Base-by-base conservation (phyloP, 2,113 vertebrate species). In the Stigmatopora nigra region DNA sequence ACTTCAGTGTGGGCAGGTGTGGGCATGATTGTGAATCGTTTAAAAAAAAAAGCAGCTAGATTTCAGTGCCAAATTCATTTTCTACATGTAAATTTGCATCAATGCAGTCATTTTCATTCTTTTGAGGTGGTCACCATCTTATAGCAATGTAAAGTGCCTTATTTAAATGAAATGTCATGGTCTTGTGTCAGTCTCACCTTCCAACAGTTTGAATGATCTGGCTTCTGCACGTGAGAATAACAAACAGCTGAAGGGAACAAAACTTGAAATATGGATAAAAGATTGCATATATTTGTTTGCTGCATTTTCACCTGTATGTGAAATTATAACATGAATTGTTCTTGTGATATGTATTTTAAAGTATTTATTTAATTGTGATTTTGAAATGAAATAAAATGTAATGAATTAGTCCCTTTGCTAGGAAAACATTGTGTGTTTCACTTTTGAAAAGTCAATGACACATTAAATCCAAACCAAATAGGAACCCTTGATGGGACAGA, bases 161-260 rank as follows among this genome's bases (percentile, higher is more conserved):
- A 12, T 49, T 49, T 49, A 6, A 49, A 49, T 49, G 11, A 6
- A 49, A 15, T 17, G 5, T 53, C 2, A 41, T 22, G 51, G 10
- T 22, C 20, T 53, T 53, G n/a, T 10, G 5, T 20, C 10, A 20
- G 48, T 20, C 12, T 53, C 25, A n/a, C 4, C 49, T 52, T 2
- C 49, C 17, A 17, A n/a, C 49, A 53, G 51, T 8, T 8, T 53
- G 7, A 53, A 9, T 19, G 51, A 20, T 82, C 65, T 56, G 62
- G 73, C 56, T 60, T 61, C 20, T 69, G 64, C 56, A 16, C 3
- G 7, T 2, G 36, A 68, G 73, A 64, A 47, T 35, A 22, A 64
- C 75, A 71, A 82, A 56, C 63, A 25, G 36, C 35, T 65, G 10
- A 51, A 36, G 10, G 8, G 55, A 67, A 70, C 36, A 10, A 63